Base-by-base conservation (phyloP, 2,797 vertebrate genomes). In the Mormyrops boulengeri region DNA sequence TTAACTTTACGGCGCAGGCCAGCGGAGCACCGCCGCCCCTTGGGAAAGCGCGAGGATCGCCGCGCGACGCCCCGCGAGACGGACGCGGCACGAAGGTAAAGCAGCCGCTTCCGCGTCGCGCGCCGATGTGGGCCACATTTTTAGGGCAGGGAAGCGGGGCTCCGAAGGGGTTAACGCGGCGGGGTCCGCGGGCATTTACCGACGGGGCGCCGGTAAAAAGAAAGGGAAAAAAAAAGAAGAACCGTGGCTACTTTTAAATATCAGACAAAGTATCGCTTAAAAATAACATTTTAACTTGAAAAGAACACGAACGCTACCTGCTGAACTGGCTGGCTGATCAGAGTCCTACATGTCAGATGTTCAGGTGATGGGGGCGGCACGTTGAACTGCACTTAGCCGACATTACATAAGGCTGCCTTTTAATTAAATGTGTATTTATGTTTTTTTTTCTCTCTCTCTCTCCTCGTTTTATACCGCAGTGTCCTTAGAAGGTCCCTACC, bases 31-130 rank as follows among this genome's bases (percentile, higher is more conserved):
- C 69, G 69, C 4, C 69, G 14, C 34, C 69, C 69, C 69, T 17
- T 38, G 4, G 12, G 12, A 73, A 38, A 38, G 69, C 69, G 34
- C 1, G 34, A 66, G 60, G 22, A 11, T 3, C 8, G 9, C 1
- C 2, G 9, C 60, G 22, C 66, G 66, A 73, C 11, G 0, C 62
- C 62, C 30, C 26, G 26, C 62, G 26, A 69, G 34, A 38, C 69
- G 30, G 80, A 84, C 80, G 47, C 44, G 7, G 6, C n/a, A 11
- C 38, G 47, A 22, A 49, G 47, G 41, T 47, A 47, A 84, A 84
- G 80, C 80, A 34, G 41, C 80, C 80, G 47, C 80, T 84, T 84
- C 80, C 80, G 80, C 47, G 80, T 84, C 80, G 80, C 47, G 14
- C 73, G 14, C 34, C 73, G 34, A 17, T 47, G 14, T 11, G 41